A percentile compares a stretch with the other conserved stretches of the same genome.
phyloP scores from a whole-genome alignment of 1,140 invertebrate species.

The Drosophila rufa region DNA sequence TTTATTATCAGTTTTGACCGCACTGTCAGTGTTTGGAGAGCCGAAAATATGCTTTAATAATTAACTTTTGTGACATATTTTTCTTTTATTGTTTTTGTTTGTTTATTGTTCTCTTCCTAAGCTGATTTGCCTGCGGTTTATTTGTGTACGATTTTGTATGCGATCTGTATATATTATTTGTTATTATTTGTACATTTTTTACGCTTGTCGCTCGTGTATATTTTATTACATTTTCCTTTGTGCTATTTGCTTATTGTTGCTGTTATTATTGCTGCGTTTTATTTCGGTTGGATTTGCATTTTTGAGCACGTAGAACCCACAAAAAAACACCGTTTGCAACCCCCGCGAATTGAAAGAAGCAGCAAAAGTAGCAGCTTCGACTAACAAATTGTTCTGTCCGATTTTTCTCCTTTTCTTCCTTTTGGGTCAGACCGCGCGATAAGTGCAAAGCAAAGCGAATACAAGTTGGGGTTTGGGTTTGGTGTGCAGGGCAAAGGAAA shows the following conservation, averaged over 20 bases:
- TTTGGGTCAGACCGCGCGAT: constrained; percentile 52
- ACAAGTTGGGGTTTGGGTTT: neutral
- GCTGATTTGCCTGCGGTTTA: constrained; percentile 5
- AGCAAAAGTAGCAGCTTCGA: constrained; percentile 34
- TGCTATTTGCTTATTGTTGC: constrained; percentile 23
- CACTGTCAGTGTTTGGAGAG: neutral
- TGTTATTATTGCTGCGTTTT: constrained; percentile 32
- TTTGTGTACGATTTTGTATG: constrained; percentile 11
- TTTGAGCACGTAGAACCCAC: constrained; percentile 50
- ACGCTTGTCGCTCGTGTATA: constrained; percentile 21
- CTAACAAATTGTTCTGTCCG: constrained; percentile 65
- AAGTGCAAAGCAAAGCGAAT: constrained; percentile 52
- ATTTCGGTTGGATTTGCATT: constrained; percentile 58
- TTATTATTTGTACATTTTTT: constrained; percentile 45
- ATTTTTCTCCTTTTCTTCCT: constrained; percentile 32
- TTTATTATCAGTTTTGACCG: constrained; percentile 1
- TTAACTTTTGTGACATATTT: constrained; percentile 5
- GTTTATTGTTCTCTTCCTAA: neutral
- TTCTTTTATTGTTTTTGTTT: neutral
- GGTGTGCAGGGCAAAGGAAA: constrained; percentile 11
- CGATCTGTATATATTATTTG: constrained; percentile 20
- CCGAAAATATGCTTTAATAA: neutral
- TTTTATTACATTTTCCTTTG: constrained; percentile 30
- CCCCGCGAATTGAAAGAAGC: constrained; percentile 17
- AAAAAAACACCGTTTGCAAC: constrained; percentile 29